These are phyloP conservation scores for Propithecus deckenii DNA, from an alignment of 2,797 vertebrate species.

Conservation along the genomic window DNA sequence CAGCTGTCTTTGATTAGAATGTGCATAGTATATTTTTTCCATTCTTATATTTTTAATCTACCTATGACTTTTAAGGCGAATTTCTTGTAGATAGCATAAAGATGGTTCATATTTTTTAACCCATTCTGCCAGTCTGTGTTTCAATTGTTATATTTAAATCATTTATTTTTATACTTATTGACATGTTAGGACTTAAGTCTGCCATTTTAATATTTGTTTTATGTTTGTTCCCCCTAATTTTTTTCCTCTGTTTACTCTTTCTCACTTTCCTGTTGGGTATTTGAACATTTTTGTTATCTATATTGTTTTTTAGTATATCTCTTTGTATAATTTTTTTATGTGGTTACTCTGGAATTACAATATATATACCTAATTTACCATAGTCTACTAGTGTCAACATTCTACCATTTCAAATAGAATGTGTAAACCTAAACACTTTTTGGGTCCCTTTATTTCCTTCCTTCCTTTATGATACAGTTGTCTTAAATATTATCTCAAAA, in stretches of 20 bases:
- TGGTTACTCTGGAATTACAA: background rate
- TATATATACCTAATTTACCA: background rate
- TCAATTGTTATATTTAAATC: no score
- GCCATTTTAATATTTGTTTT: background rate
- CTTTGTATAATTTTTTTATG: no score
- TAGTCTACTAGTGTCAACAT: background rate
- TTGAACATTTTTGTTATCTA: background rate
- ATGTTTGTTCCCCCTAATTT: background rate
- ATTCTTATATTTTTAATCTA: background rate
- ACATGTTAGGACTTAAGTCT: no score
- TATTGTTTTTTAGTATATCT: background rate
- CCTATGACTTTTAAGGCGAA: background rate
- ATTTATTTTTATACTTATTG: no score
- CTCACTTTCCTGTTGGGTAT: background rate
- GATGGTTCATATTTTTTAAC: background rate
- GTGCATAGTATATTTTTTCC: background rate
- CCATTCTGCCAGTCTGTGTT: no score
- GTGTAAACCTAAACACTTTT: background rate
- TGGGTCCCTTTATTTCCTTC: background rate
- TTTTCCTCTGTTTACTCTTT: background rate
- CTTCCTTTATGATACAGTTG: background rate
- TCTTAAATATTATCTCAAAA: background rate
- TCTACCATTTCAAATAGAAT: background rate
- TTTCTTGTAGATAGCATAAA: background rate
- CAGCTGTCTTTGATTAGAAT: background rate